Base-by-base conservation (phyloP, 2,113 vertebrate genomes). In the Tupaia chinensis region DNA sequence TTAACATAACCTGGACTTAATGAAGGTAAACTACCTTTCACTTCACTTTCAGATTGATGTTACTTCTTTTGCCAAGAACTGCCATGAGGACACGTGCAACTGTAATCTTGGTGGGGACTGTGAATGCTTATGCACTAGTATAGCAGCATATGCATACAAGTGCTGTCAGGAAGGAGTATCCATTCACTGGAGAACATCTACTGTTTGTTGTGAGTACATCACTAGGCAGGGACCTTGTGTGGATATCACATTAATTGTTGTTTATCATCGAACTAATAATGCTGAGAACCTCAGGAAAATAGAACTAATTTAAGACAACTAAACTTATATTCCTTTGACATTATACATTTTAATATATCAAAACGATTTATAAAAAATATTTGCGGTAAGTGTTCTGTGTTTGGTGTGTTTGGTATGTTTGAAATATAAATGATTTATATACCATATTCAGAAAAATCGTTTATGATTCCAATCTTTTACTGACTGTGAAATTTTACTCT, bases 91-190 rank as follows among this genome's bases (percentile, higher is more conserved):
- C 94, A 99, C 99, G 0, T 99, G 99, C 96, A 99, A 99, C 97
- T 99, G 99, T 98, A 99, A 99, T 92, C 99, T 99, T 7, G 99
- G 99, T 9, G 99, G 99, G 7, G 99, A 99, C 70, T 99, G 99
- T 1, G 99, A 99, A 97, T 99, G 99, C 92, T 98, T 99, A n/a
- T 99, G 99, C 63, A 99, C 99, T 29, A 99, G 98, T 56, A 99
- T 99, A 20, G 99, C 99, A 29, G 99, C 99, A 0, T 99, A 99
- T 15, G 99, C 99, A 5, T 99, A 99, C 98, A 99, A 99, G 94
- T 99, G 99, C 97, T 99, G 99, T 97, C 99, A 99, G 97, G 99
- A 99, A 87, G 99, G 99, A 11, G 98, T 99, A 78, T 98, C 97
- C 0, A 98, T 99, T 95, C 99, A 99, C 85, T 99, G 99, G 99